Evolutionary conservation across 2,113 vertebrate genomes (phyloP).

Genomic region (Monopterus albus): DNA sequence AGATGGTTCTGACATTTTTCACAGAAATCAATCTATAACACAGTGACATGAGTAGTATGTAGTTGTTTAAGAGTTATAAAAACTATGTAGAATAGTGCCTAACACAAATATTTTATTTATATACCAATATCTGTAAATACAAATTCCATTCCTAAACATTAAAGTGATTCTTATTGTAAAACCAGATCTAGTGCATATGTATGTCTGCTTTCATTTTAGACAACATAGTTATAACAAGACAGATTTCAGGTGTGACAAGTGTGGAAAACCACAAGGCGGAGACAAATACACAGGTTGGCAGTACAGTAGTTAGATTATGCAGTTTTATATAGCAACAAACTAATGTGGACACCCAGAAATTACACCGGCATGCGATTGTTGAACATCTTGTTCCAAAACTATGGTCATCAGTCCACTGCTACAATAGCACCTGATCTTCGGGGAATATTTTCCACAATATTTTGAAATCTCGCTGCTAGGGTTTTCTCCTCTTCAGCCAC

Average conservation of each 20-base stretch:
- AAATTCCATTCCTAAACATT: not conserved
- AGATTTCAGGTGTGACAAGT: not conserved
- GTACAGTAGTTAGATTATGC: too few relatives aligned
- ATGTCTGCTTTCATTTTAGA: not conserved
- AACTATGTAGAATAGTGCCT: not conserved
- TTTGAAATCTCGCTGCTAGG: too few relatives aligned
- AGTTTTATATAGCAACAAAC: not conserved
- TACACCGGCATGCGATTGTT: too few relatives aligned
- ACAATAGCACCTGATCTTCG: too few relatives aligned
- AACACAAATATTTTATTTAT: constrained; percentile 1
- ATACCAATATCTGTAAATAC: constrained; percentile 11
- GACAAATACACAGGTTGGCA: constrained; percentile 33
- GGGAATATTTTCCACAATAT: too few relatives aligned
- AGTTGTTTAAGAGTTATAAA: not conserved
- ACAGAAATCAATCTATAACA: too few relatives aligned
- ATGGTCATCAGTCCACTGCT: too few relatives aligned
- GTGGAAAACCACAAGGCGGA: constrained; percentile 41
- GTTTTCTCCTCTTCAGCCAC: too few relatives aligned
- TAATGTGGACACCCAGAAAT: not conserved
- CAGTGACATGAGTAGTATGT: not conserved
- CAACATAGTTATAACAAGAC: not conserved
- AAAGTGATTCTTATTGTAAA: constrained; percentile 20
- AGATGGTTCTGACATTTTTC: too few relatives aligned
- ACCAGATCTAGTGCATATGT: not conserved
- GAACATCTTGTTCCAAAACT: too few relatives aligned